Percentiles rank a stretch among this genome's conserved stretches.
phyloP scores from a whole-genome alignment of 1,140 invertebrate genomes.

The Sycophaga agraensis region DNA sequence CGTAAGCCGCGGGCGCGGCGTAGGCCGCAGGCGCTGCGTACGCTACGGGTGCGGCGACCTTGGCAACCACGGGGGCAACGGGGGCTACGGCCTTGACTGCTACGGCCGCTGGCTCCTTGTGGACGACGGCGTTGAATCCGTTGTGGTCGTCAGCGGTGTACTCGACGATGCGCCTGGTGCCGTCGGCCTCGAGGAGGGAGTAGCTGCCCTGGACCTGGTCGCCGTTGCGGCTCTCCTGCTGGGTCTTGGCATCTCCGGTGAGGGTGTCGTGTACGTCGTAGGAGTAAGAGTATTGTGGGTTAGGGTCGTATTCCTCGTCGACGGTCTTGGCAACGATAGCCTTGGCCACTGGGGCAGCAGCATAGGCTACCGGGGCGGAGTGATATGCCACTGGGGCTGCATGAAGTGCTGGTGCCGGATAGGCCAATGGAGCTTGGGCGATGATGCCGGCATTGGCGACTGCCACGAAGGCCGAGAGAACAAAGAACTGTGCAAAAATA shows the following conservation, averaged over 20 bases:
- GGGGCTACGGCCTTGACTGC: slow-evolving; percentile 40
- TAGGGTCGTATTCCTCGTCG: slow-evolving; percentile 54
- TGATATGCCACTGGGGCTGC: slow-evolving; percentile 33
- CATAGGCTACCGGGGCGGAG: slow-evolving; percentile 34
- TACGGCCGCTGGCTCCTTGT: slow-evolving; percentile 57
- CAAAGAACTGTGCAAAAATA: slow-evolving; percentile 57
- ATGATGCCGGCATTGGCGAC: slow-evolving; percentile 50
- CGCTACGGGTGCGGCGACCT: slow-evolving; percentile 28
- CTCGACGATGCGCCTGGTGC: slow-evolving; percentile 59
- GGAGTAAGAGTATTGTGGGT: slow-evolving; percentile 61
- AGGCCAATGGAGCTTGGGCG: background rate
- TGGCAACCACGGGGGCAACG: slow-evolving; percentile 34
- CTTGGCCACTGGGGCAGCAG: slow-evolving; percentile 38
- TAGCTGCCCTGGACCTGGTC: slow-evolving; percentile 61
- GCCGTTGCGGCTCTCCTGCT: slow-evolving; percentile 59
- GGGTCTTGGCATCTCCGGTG: slow-evolving; percentile 61
- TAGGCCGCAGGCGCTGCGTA: slow-evolving; percentile 34
- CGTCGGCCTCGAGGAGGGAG: slow-evolving; percentile 62
- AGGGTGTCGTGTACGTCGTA: slow-evolving; percentile 60
- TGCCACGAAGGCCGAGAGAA: slow-evolving; percentile 54
- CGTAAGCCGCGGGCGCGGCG: slow-evolving; percentile 26
- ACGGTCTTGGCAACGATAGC: slow-evolving; percentile 42
- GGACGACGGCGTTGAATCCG: slow-evolving; percentile 63
- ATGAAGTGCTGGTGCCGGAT: too few relatives aligned
- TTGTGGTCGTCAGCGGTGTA: slow-evolving; percentile 61